phyloP scores from a whole-genome alignment of 2,113 vertebrate species.

The Silurus meridionalis region DNA sequence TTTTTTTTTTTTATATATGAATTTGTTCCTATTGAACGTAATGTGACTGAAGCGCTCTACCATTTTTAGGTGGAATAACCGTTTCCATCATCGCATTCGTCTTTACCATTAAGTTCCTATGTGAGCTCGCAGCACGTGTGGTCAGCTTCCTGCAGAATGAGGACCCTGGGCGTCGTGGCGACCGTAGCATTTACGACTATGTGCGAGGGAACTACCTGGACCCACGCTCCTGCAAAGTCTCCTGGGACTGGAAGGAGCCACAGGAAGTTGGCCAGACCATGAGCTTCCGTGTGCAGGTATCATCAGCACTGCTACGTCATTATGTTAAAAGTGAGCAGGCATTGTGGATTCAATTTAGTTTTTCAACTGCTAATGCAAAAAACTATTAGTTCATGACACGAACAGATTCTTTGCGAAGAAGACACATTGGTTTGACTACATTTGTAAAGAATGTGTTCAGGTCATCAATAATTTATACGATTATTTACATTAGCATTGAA shows the following conservation, averaged over 20 bases:
- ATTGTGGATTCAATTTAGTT: not conserved
- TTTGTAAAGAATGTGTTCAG: too few species aligned
- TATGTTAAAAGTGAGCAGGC: not conserved
- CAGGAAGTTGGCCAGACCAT: conserved; percentile 98
- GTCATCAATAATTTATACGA: too few species aligned
- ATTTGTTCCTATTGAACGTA: not conserved
- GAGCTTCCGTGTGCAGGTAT: conserved; percentile 95
- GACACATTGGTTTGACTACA: not conserved
- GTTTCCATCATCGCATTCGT: conserved; percentile 97
- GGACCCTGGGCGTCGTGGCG: conserved; percentile 89
- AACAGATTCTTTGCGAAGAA: not conserved
- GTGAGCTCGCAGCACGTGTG: conserved; percentile 94
- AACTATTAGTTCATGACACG: not conserved
- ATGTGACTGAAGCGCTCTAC: not conserved
- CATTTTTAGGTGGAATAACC: conserved; percentile 89
- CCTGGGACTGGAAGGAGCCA: conserved; percentile 98
- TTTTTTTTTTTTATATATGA: not conserved
- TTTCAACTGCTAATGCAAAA: not conserved
- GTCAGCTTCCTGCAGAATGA: conserved; percentile 99
- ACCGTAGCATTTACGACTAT: conserved; percentile 97
- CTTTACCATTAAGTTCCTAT: conserved; percentile 99
- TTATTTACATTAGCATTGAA: too few species aligned
- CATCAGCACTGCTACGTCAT: not conserved
- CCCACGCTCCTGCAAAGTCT: conserved; percentile 95
- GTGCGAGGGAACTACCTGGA: conserved; percentile 98